phyloP scores from a whole-genome alignment of 2,888 invertebrate species.

The Drosophila niveifrons region DNA sequence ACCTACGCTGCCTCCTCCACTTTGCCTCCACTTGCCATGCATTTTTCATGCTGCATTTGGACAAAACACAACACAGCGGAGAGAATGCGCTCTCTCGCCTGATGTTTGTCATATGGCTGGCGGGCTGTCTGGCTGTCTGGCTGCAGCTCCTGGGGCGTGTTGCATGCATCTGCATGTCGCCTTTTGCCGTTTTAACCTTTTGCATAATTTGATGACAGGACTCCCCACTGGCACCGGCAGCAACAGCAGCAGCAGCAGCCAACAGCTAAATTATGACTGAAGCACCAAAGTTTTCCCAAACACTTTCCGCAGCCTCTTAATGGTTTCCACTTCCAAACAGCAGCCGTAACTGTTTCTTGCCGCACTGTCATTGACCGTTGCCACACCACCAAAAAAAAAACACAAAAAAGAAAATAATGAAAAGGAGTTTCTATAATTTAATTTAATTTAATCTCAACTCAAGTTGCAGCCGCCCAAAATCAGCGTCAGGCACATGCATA shows the following conservation, averaged over 20 bases:
- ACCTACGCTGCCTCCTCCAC: not conserved
- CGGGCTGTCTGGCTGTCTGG: not conserved
- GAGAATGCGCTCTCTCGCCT: slow-evolving; percentile 7
- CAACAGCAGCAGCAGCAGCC: not conserved
- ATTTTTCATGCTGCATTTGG: slow-evolving; percentile 50
- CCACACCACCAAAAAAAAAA: not conserved
- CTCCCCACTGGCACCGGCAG: slow-evolving; percentile 1
- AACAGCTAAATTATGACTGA: slow-evolving; percentile 40
- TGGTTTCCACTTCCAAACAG: slow-evolving; percentile 20
- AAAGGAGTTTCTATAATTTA: slow-evolving; percentile 46
- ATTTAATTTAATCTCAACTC: slow-evolving; percentile 70
- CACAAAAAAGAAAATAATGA: too few species aligned
- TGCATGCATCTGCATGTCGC: slow-evolving; percentile 39
- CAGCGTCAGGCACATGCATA: slow-evolving; percentile 35
- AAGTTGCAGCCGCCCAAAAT: slow-evolving; percentile 48
- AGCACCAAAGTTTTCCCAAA: slow-evolving; percentile 33
- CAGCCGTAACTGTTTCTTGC: slow-evolving; percentile 10
- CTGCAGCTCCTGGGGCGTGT: slow-evolving; percentile 21
- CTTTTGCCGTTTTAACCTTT: slow-evolving; percentile 53
- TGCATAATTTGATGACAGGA: slow-evolving; percentile 66
- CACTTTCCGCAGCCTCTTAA: slow-evolving; percentile 24
- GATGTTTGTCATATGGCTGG: not conserved
- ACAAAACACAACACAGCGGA: not conserved
- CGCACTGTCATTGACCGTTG: slow-evolving; percentile 16
- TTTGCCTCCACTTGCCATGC: slow-evolving; percentile 25